Base-by-base conservation (phyloP, 2,888 invertebrate genomes). In the Resseliella maxima region DNA sequence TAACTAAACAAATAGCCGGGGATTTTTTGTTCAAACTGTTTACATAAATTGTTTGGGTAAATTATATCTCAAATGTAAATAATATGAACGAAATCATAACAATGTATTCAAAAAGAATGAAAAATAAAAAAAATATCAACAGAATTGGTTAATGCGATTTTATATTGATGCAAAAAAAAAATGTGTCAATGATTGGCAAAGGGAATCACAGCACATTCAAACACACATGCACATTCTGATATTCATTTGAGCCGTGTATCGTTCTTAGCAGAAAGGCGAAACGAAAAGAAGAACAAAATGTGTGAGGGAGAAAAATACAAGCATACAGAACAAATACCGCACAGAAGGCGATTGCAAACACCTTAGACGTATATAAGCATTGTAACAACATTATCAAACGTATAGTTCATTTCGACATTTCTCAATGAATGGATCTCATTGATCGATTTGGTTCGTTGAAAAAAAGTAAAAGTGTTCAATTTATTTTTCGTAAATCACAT, bases 311-410 rank as follows among this genome's bases (percentile, higher is more conserved):
- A 2, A 18, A 50, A 50, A 50, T 18, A 50, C 46, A 50, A 50
- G 18, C 18, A 18, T 15, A 50, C n/a, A 59, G 59, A 59, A n/a
- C 72, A 35, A 72, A 72, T 35, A 72, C 15, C 72, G 12, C 31
- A 72, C 72, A 31, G 31, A 72, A 31, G 35, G 31, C 31, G 72
- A 72, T 72, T 12, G 72, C 31, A 31, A 31, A 5, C 72, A n/a
- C 31, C 31, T 72, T 72, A 31, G 35, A 72, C 72, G 35, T 72
- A 72, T 72, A 72, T 72, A 72, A 72, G 72, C 59, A 24, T 59
- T 59, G n/a, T n/a, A 24, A 18, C 72, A 15, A 35, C 72, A 31
- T 72, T 72, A 72, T 72, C 72, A 72, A 72, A 5, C 3, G 3
- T 18, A 72, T 72, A 72, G 72, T 72, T 59, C 72, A 72, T 31